Base-by-base conservation (phyloP, 2,797 vertebrate genomes). In the Neosalanx taihuensis region DNA sequence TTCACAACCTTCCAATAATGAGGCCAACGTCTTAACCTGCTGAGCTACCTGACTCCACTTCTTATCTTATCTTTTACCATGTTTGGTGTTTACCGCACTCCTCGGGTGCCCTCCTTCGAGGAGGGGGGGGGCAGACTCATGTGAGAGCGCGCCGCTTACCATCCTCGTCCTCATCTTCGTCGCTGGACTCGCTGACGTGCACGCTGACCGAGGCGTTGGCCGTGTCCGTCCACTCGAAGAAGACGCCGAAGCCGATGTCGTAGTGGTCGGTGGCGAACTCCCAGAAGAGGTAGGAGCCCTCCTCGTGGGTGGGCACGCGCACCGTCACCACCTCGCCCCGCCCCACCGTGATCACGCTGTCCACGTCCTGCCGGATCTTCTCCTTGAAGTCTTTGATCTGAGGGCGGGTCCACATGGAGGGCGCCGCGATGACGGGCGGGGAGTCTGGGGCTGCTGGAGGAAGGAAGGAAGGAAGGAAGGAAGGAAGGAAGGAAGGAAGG, bases 381-480 rank as follows among this genome's bases (percentile, higher is more conserved):
- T 98, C 97, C 87, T 99, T 99, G 90, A 99, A 99, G 92, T 99
- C 98, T 89, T 91, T 98, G 82, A 99, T 99, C 87, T 99, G 98
- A 1, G 98, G 98, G 12, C 98, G 92, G 1, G 97, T 99, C 98
- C 98, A 99, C 98, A 99, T 99, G 7, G 98, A 99, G 0, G 98
- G 98, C 26, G 98, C 97, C 18, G 97, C 97, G 18, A 99, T 96
- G 65, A 97, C 95, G 18, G 97, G 95, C 67, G 95, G 90, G 62
- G 94, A 93, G 79, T 98, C 98, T 91, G 76, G 84, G 69, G 18
- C 1, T 6, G 66, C 3, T 9, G 64, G 46, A 33, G 49, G 12
- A 31, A 30, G 23, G 46, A 23, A 13, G 64, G 51, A 18, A 23
- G 49, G 0, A 31, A 37, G 30, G 13, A 57, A 46, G 12, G 13